phyloP scores from a whole-genome alignment of 92 coral and sea anemone genomes.

The Pocillopora grandis region DNA sequence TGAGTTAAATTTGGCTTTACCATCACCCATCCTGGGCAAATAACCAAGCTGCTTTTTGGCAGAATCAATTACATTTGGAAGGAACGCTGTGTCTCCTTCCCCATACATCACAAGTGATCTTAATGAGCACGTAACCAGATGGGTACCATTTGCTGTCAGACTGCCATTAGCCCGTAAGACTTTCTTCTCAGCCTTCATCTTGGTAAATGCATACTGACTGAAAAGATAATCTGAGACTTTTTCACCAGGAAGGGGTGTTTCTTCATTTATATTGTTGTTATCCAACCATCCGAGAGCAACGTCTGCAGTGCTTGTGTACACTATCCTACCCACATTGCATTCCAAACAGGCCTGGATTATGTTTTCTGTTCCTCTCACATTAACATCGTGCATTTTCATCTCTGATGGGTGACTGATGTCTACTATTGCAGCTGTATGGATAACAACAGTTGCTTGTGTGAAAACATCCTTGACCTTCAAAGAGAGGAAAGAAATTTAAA shows the following conservation, averaged over 20 bases:
- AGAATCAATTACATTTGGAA: conserved; percentile 30
- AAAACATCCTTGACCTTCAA: conserved; percentile 25
- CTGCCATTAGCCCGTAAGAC: conserved; percentile 39
- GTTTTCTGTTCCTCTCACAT: conserved; percentile 44
- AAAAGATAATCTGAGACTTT: conserved; percentile 16
- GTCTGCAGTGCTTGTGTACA: conserved; percentile 39
- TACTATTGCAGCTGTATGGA: conserved; percentile 37
- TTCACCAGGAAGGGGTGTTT: conserved; percentile 30
- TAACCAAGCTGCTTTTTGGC: conserved; percentile 35
- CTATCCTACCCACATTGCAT: conserved; percentile 18
- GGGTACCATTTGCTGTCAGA: conserved; percentile 11
- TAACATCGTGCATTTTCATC: conserved; percentile 12
- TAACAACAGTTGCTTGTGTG: conserved; percentile 20
- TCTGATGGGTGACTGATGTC: conserved; percentile 13
- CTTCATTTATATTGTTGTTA: conserved; percentile 25
- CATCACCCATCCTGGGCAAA: conserved; percentile 17
- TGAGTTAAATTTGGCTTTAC: background rate
- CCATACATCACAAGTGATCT: conserved; percentile 29
- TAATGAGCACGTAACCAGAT: conserved; percentile 31
- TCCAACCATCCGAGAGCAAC: conserved; percentile 27
- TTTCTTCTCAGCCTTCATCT: conserved; percentile 38
- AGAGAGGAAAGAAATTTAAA: background rate
- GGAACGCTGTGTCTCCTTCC: conserved; percentile 13
- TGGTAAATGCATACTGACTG: conserved; percentile 41
- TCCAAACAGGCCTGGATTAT: conserved; percentile 32